Evolutionary conservation across 2,113 vertebrate genomes (phyloP).

Genomic region (Leptobrachium leishanense): DNA sequence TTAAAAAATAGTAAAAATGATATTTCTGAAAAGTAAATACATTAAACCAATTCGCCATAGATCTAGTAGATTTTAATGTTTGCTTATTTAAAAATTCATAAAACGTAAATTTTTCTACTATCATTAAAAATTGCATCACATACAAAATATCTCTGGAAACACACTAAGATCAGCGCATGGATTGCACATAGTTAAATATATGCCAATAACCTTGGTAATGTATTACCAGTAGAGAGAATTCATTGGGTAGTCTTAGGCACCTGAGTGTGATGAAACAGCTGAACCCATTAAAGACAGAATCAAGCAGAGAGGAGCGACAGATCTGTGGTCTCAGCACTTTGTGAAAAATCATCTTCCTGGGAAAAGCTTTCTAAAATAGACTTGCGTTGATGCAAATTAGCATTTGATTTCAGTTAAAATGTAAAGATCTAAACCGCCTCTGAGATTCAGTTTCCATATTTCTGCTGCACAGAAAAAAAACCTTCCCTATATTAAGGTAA

Average conservation of each 20-base stretch:
- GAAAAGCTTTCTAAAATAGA: constrained; percentile 5
- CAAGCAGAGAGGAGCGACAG: constrained; percentile 32
- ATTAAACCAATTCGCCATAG: too few relatives aligned
- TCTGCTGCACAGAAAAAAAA: constrained; percentile 41
- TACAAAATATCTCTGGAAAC: background rate
- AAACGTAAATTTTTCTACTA: too few relatives aligned
- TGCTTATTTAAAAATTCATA: too few relatives aligned
- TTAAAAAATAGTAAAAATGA: too few relatives aligned
- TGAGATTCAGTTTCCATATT: constrained; percentile 14
- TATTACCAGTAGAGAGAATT: constrained; percentile 52
- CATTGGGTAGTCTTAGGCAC: constrained; percentile 52
- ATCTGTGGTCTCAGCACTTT: constrained; percentile 28
- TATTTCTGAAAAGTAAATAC: too few relatives aligned
- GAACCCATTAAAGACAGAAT: background rate
- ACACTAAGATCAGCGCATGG: background rate
- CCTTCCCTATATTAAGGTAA: constrained; percentile 52
- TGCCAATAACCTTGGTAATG: constrained; percentile 36
- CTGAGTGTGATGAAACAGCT: constrained; percentile 18
- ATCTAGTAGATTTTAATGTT: too few relatives aligned
- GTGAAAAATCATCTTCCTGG: constrained; percentile 13
- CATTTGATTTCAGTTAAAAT: constrained; percentile 27
- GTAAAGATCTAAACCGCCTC: background rate
- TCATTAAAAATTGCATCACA: background rate
- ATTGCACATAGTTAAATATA: constrained; percentile 51
- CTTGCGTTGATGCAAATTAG: background rate